Percentiles rank a stretch among this genome's conserved stretches.
Conservation (phyloP, 2,888 invertebrate species). For the Mythimna ferrago region DNA sequence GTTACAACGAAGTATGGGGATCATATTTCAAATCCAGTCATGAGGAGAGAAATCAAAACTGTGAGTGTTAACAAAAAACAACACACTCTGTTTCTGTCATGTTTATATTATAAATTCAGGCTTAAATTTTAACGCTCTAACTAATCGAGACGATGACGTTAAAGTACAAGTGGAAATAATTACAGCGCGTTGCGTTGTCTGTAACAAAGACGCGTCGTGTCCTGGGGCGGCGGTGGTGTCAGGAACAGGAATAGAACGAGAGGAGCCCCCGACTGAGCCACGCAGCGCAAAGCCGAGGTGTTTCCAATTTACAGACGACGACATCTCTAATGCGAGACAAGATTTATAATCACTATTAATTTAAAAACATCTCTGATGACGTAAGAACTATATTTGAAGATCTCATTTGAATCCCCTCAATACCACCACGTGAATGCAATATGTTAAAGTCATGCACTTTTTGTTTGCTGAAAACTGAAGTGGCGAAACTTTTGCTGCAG, state of each 20-base stretch:
- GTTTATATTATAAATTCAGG: conserved; percentile 56
- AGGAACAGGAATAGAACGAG: conserved; percentile 85
- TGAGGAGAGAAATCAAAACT: conserved; percentile 54
- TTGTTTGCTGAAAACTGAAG: conserved; percentile 55
- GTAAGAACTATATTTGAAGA: conserved; percentile 81
- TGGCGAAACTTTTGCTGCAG: conserved; percentile 61
- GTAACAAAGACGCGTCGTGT: conserved; percentile 80
- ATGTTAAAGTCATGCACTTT: conserved; percentile 44
- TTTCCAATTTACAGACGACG: conserved; percentile 84
- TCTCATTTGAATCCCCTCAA: conserved; percentile 70
- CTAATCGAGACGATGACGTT: conserved; percentile 77
- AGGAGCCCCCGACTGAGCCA: conserved; percentile 75
- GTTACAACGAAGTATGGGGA: conserved; percentile 51
- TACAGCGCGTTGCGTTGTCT: conserved; percentile 82
- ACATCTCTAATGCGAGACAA: conserved; percentile 77
- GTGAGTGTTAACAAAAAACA: conserved; percentile 50
- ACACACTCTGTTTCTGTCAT: conserved; percentile 52
- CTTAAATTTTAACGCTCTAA: conserved; percentile 62
- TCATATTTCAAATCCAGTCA: conserved; percentile 62
- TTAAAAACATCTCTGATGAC: conserved; percentile 83
- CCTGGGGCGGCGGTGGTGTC: conserved; percentile 79
- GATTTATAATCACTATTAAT: conserved; percentile 87
- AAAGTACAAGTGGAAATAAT: conserved; percentile 84
- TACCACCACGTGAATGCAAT: conserved; percentile 48
- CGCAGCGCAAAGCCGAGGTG: conserved; percentile 75